Evolutionary conservation across 1,140 invertebrate genomes (phyloP).

Genomic region (Choristoneura fumiferana): DNA sequence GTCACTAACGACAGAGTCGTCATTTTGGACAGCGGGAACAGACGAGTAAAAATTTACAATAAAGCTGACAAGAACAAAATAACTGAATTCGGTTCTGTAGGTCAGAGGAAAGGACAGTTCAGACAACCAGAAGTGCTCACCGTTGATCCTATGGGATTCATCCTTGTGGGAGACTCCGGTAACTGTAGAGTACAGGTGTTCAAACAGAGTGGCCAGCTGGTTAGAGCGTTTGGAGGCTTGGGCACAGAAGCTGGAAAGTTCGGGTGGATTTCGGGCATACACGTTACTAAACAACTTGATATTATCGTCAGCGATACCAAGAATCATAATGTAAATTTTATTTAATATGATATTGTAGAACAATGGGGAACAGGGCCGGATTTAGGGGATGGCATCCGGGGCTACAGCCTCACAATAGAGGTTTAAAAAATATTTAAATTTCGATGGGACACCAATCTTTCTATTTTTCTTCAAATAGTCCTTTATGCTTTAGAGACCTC

Average conservation of each 20-base stretch:
- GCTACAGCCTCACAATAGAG: too few species aligned
- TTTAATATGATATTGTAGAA: too few species aligned
- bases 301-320: slow-evolving; percentile 86
- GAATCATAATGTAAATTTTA: slow-evolving; percentile 85
- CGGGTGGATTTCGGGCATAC: slow-evolving; percentile 85
- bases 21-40: slow-evolving; percentile 84
- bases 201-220: slow-evolving; percentile 80
- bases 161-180: slow-evolving; percentile 87
- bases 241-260: slow-evolving; percentile 82
- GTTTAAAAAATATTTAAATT: too few species aligned
- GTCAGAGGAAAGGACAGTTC: slow-evolving; percentile 82
- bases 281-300: slow-evolving; percentile 81
- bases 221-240: slow-evolving; percentile 82
- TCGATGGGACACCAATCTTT: too few species aligned
- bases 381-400: too few species aligned
- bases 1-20: slow-evolving; percentile 77
- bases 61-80: slow-evolving; percentile 75
- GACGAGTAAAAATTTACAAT: slow-evolving; percentile 81
- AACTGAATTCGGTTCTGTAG: slow-evolving; percentile 80
- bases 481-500: too few species aligned
- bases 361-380: too few species aligned
- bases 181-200: slow-evolving; percentile 89
- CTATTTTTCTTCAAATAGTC: too few species aligned
- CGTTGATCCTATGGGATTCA: slow-evolving; percentile 85
- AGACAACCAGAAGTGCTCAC: slow-evolving; percentile 84